Percentiles rank a stretch among this genome's conserved stretches.
phyloP scores from a whole-genome alignment of 2,888 invertebrate species.

The Apodemia hepburni region DNA sequence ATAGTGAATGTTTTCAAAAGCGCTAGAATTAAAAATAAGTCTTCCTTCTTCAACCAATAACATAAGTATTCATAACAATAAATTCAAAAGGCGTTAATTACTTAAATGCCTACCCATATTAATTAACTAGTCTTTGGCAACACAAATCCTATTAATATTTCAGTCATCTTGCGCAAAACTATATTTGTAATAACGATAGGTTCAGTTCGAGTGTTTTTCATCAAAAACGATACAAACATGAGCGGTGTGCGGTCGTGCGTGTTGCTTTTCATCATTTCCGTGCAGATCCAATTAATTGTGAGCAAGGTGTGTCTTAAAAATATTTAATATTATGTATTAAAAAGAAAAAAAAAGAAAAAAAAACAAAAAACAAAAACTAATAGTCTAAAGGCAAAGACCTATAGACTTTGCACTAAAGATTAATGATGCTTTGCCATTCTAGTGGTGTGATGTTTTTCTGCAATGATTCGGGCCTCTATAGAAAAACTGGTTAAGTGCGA shows the following conservation, averaged over 20 bases:
- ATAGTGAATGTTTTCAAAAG: no score
- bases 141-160: conserved; percentile 45
- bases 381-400: no score
- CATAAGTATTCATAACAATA: neutral
- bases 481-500: no score
- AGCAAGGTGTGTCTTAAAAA: conserved; percentile 48
- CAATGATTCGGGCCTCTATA: no score
- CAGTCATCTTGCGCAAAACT: conserved; percentile 59
- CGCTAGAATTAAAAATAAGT: no score
- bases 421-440: no score
- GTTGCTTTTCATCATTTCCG: conserved; percentile 46
- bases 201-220: conserved; percentile 50
- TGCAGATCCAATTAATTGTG: conserved; percentile 46
- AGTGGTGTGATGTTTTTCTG: no score
- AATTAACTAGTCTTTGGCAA: conserved; percentile 44
- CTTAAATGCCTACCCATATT: conserved; percentile 15
- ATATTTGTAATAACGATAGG: conserved; percentile 63
- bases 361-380: no score
- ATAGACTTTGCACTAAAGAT: no score
- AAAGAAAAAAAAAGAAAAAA: neutral
- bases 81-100: conserved; percentile 16
- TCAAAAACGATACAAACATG: conserved; percentile 58
- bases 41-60: neutral
- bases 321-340: conserved; percentile 19
- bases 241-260: conserved; percentile 50